Evolutionary conservation across 2,113 vertebrate species (phyloP).

Genomic region (Sebastes fasciatus): DNA sequence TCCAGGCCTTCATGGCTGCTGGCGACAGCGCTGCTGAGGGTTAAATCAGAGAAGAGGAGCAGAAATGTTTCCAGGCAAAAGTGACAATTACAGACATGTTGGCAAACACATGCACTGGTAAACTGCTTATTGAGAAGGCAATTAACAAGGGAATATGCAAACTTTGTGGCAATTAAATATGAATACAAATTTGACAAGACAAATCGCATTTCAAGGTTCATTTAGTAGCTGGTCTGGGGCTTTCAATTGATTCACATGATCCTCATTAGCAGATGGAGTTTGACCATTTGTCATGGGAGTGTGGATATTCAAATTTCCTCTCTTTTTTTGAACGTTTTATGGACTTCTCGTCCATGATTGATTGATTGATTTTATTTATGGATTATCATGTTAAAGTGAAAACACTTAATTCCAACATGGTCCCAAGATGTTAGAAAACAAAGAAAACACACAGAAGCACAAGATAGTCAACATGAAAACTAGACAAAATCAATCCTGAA

Average conservation of each 20-base stretch:
- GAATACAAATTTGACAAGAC: neutral
- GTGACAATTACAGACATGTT: conserved; percentile 53
- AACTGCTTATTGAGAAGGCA: conserved; percentile 13
- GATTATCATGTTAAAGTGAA: too few species aligned
- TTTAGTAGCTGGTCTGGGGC: neutral
- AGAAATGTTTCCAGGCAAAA: conserved; percentile 45
- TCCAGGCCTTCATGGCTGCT: conserved; percentile 19
- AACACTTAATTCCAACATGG: too few species aligned
- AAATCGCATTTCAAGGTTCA: fast-evolving
- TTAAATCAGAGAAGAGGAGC: conserved; percentile 39
- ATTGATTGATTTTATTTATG: neutral
- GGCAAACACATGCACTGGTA: conserved; percentile 1
- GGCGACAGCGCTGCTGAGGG: conserved; percentile 31
- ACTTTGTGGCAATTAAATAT: neutral
- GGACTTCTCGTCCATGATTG: neutral
- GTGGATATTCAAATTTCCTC: neutral
- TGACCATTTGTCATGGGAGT: neutral
- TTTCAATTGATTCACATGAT: neutral
- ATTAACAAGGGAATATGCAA: conserved; percentile 1
- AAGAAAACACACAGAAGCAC: too few species aligned
- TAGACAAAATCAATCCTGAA: too few species aligned
- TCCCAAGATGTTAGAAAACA: too few species aligned
- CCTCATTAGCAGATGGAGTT: neutral
- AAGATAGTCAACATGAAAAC: too few species aligned
- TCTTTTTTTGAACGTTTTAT: neutral